phyloP scores from a whole-genome alignment of 2,113 vertebrate species.

The Archocentrus centrarchus region DNA sequence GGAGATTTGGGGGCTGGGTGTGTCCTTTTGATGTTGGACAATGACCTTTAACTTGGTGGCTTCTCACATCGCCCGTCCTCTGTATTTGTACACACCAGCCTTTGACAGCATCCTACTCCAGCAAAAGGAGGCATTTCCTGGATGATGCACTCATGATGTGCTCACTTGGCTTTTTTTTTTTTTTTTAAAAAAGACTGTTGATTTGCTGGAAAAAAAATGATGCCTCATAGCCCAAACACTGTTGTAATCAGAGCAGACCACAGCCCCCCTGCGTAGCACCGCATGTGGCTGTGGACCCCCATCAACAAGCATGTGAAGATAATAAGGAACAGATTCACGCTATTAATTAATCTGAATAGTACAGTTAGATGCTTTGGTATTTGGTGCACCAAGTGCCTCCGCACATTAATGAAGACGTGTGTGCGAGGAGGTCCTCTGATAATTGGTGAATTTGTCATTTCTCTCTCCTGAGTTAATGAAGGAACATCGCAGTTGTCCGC shows the following conservation, averaged over 20 bases:
- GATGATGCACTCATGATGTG: neutral
- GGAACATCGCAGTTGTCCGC: neutral
- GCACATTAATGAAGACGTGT: conserved; percentile 13
- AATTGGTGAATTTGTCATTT: conserved; percentile 20
- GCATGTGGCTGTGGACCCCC: conserved; percentile 63
- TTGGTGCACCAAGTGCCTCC: conserved; percentile 27
- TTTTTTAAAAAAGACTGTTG: neutral
- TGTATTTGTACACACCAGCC: conserved; percentile 15
- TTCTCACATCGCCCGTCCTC: conserved; percentile 36
- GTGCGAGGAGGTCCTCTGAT: neutral
- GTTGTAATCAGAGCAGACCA: conserved; percentile 69
- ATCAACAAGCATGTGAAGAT: conserved; percentile 63
- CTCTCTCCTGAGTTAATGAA: neutral
- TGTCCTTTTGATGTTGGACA: conserved; percentile 75
- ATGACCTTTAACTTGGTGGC: conserved; percentile 77
- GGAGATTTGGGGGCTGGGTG: neutral
- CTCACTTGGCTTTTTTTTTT: neutral
- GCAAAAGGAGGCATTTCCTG: conserved; percentile 25
- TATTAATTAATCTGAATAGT: conserved; percentile 70
- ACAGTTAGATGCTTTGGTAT: conserved; percentile 52
- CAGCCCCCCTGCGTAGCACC: conserved; percentile 61
- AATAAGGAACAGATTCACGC: conserved; percentile 71
- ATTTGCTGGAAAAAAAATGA: conserved; percentile 45
- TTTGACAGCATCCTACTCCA: conserved; percentile 19
- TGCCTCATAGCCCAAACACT: conserved; percentile 53